Evolutionary conservation across 2,888 invertebrate species (phyloP).

Genomic region (Ichneumoninae sp.): DNA sequence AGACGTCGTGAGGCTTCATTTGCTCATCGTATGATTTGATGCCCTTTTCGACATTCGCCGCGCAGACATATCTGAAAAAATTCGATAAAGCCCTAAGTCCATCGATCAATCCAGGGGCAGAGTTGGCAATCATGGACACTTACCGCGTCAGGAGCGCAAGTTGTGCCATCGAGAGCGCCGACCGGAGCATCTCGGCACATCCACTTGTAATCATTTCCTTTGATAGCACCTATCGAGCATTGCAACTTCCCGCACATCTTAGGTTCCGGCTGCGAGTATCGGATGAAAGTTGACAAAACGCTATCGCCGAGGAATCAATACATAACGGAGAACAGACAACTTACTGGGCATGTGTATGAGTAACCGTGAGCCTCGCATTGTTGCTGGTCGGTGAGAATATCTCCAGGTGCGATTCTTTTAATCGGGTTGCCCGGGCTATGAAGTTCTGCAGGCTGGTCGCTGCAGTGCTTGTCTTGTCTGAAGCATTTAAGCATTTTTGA

Average conservation of each 20-base stretch:
- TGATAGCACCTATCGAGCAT: neutral
- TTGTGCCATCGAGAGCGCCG: slow-evolving; percentile 4
- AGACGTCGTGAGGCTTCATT: neutral
- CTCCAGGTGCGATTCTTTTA: neutral
- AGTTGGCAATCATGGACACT: neutral
- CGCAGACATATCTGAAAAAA: slow-evolving; percentile 5
- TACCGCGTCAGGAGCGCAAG: neutral
- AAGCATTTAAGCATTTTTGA: neutral
- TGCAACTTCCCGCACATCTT: neutral
- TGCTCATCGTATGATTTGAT: neutral
- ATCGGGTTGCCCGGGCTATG: neutral
- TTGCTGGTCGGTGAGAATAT: neutral
- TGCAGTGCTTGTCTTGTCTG: neutral
- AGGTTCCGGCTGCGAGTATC: neutral
- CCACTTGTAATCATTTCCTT: neutral
- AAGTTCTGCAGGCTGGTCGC: neutral
- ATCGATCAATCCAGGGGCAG: neutral
- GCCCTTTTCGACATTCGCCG: neutral
- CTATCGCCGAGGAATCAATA: neutral
- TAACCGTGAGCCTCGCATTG: slow-evolving; percentile 8
- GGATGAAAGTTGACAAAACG: neutral
- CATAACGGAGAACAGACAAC: neutral
- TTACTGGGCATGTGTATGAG: slow-evolving; percentile 2
- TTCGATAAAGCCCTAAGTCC: neutral
- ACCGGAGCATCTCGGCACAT: neutral